A percentile compares a stretch with the other conserved stretches of the same genome.
These are phyloP conservation scores for Pomatorhinus ruficollis DNA, from an alignment of 2,113 vertebrate species.

Conservation along the genomic window DNA sequence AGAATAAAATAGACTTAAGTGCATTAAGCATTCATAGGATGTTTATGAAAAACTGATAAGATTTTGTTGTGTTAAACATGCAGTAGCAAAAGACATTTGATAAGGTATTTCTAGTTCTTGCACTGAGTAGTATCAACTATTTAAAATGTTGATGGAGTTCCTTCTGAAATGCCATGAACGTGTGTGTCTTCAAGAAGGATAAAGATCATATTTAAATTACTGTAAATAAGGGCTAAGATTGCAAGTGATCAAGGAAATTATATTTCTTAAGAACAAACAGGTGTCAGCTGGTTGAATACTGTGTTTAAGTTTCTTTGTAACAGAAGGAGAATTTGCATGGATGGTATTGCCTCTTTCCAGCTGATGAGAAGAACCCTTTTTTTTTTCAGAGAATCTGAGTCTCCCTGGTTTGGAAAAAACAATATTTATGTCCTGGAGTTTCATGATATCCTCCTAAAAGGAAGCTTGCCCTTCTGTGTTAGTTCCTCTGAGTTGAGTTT, in stretches of 20 bases:
- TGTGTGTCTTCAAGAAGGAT: not conserved
- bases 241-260: not conserved
- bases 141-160: not conserved
- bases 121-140: not conserved
- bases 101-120: not conserved
- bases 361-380: not conserved
- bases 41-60: constrained; percentile 6
- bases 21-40: not conserved
- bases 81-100: not conserved
- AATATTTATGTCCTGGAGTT: not conserved
- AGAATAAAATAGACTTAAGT: not conserved
- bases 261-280: not conserved
- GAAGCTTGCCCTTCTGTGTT: not conserved
- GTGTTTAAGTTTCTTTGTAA: not conserved
- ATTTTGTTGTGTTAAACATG: not conserved
- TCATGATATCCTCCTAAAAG: not conserved
- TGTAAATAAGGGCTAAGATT: not conserved
- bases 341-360: not conserved
- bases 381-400: not conserved
- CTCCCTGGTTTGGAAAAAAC: not conserved
- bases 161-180: not conserved
- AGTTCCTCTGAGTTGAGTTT: not conserved
- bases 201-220: not conserved
- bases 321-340: not conserved
- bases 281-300: not conserved